Conservation (phyloP, 2,888 invertebrate genomes). For the Melangyna quadrimaculata region DNA sequence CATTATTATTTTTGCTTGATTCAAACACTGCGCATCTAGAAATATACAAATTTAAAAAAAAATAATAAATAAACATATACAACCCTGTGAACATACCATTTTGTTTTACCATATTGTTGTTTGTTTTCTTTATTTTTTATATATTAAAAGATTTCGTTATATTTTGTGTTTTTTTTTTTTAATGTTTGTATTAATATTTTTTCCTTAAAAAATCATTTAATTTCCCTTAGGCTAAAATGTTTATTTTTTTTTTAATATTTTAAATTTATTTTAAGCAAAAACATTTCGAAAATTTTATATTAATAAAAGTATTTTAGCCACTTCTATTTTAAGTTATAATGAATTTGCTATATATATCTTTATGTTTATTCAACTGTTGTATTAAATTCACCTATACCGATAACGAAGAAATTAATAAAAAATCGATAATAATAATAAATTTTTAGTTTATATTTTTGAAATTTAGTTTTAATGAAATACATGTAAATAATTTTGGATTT, state of each 20-base stretch:
- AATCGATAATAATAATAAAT: constrained; percentile 29
- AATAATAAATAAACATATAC: constrained; percentile 35
- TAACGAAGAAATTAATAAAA: constrained; percentile 59
- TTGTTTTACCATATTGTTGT: constrained; percentile 29
- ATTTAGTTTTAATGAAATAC: constrained; percentile 34
- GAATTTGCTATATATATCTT: constrained; percentile 38
- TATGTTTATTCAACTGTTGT: constrained; percentile 39
- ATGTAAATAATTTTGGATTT: constrained; percentile 42
- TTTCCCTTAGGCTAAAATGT: constrained; percentile 27
- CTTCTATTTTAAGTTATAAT: constrained; percentile 46
- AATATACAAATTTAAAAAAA: not conserved
- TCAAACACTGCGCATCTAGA: not conserved
- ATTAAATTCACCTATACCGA: constrained; percentile 47
- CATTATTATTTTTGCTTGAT: not conserved
- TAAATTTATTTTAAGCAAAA: constrained; percentile 64
- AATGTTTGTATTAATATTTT: constrained; percentile 39
- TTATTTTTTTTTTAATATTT: constrained; percentile 24
- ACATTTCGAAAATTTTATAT: constrained; percentile 53
- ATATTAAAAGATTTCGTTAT: constrained; percentile 57
- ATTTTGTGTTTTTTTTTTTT: constrained; percentile 10
- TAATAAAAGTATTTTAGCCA: constrained; percentile 56
- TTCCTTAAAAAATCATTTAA: constrained; percentile 42
- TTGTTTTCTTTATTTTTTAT: constrained; percentile 13
- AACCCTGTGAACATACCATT: constrained; percentile 69
- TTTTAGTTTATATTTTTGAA: constrained; percentile 3